Evolutionary conservation across 2,888 invertebrate genomes (phyloP).

Genomic region (Pollenia labialis): DNA sequence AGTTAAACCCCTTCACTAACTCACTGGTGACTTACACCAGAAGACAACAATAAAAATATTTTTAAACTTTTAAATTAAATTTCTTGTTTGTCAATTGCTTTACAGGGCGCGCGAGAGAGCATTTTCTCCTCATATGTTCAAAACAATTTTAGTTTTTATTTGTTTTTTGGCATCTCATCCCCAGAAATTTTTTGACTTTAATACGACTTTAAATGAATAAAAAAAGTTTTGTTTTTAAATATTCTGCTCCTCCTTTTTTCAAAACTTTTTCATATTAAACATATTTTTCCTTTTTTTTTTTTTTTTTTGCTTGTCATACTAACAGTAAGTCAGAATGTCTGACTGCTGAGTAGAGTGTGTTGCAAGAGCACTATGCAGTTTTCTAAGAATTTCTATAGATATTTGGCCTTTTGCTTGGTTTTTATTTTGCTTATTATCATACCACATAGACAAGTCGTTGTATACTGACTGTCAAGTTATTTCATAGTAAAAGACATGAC

Average conservation of each 20-base stretch:
- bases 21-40: not conserved
- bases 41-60: constrained; percentile 44
- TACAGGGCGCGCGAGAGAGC: not conserved
- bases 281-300: not conserved
- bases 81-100: constrained; percentile 49
- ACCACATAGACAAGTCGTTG: constrained; percentile 26
- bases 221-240: constrained; percentile 7
- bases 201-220: constrained; percentile 43
- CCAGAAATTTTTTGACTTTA: constrained; percentile 47
- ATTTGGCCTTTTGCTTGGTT: constrained; percentile 18
- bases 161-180: constrained; percentile 13
- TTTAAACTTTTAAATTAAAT: constrained; percentile 68
- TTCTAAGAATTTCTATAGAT: constrained; percentile 37
- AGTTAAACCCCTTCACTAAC: constrained; percentile 14
- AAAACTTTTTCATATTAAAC: constrained; percentile 10
- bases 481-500: constrained; percentile 19
- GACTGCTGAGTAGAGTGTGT: not conserved
- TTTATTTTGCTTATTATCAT: constrained; percentile 11
- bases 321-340: not conserved
- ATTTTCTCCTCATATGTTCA: not conserved
- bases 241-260: not conserved
- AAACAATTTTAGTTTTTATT: not conserved
- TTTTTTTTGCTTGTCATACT: not conserved
- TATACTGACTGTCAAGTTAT: constrained; percentile 20
- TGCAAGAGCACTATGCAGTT: not conserved